These are phyloP conservation scores for Formica aserva DNA, from an alignment of 2,888 invertebrate genomes.

Conservation along the genomic window DNA sequence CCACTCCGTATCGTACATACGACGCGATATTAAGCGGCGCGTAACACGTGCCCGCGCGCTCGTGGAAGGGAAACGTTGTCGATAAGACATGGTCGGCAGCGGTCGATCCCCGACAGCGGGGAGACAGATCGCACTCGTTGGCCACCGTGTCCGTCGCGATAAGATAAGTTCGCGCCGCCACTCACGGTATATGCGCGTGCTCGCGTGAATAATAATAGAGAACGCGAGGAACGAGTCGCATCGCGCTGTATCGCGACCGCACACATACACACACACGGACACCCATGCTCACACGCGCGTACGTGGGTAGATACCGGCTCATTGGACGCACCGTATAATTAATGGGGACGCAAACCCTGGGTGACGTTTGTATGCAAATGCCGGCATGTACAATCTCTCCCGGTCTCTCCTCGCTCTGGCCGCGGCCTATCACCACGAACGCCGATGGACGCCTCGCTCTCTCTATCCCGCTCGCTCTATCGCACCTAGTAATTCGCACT, in stretches of 20 bases:
- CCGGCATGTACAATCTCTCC: slow-evolving; percentile 63
- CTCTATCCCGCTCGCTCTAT: slow-evolving; percentile 33
- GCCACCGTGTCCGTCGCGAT: slow-evolving; percentile 51
- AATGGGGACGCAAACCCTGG: slow-evolving; percentile 80
- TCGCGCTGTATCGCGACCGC: not conserved
- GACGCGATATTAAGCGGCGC: slow-evolving; percentile 25
- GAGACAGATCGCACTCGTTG: slow-evolving; percentile 61
- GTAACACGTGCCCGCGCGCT: slow-evolving; percentile 6
- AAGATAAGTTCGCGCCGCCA: slow-evolving; percentile 57
- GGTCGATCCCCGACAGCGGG: slow-evolving; percentile 34
- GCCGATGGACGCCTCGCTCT: slow-evolving; percentile 32
- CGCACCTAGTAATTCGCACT: slow-evolving; percentile 37
- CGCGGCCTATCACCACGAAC: slow-evolving; percentile 50
- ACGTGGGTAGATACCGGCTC: slow-evolving; percentile 75
- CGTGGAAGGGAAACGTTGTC: slow-evolving; percentile 54
- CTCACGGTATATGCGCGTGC: slow-evolving; percentile 39
- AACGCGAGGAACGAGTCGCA: slow-evolving; percentile 10
- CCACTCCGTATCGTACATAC: not conserved
- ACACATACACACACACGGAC: not conserved
- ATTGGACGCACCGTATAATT: slow-evolving; percentile 80
- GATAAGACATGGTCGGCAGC: slow-evolving; percentile 58
- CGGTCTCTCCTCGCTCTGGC: slow-evolving; percentile 30
- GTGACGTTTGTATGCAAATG: slow-evolving; percentile 80
- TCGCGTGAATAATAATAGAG: slow-evolving; percentile 57
- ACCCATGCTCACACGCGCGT: slow-evolving; percentile 28